phyloP scores from a whole-genome alignment of 1,140 invertebrate species.

The Saccostrea glomerata region DNA sequence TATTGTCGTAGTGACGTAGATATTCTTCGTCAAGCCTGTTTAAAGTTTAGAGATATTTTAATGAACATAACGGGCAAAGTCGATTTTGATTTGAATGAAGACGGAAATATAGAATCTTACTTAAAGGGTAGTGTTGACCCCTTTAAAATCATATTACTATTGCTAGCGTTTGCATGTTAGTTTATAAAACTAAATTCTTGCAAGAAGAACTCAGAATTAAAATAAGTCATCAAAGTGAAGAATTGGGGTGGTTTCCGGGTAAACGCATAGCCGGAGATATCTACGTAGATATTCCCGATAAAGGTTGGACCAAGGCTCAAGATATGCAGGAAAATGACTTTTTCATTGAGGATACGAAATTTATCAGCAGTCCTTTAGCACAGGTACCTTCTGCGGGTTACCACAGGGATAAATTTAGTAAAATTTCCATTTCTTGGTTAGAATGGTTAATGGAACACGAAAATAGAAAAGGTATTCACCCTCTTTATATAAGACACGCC shows the following conservation, averaged over 20 bases:
- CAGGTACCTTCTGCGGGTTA: background rate
- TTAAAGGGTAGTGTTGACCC: background rate
- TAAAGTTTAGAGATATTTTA: background rate
- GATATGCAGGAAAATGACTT: no score
- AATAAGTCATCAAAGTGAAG: no score
- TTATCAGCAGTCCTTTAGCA: background rate
- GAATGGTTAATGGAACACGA: slow-evolving; percentile 43
- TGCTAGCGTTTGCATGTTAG: no score
- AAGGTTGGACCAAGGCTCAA: no score
- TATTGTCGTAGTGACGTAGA: slow-evolving; percentile 53
- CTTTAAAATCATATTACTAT: no score
- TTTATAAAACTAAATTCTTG: no score
- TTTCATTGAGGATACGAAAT: no score
- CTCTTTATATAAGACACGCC: slow-evolving; percentile 28
- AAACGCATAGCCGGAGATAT: no score
- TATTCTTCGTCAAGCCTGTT: slow-evolving; percentile 46
- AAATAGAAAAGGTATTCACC: background rate
- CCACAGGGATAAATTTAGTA: background rate
- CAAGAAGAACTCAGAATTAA: no score
- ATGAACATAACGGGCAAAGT: background rate
- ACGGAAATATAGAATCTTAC: slow-evolving; percentile 11
- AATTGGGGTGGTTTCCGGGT: no score
- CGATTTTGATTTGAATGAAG: background rate
- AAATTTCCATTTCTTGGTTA: background rate
- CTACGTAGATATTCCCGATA: no score